Percentiles rank a stretch among this genome's conserved stretches.
Evolutionary conservation across 2,797 vertebrate genomes (phyloP).

Genomic region (Oreochromis grahami): DNA sequence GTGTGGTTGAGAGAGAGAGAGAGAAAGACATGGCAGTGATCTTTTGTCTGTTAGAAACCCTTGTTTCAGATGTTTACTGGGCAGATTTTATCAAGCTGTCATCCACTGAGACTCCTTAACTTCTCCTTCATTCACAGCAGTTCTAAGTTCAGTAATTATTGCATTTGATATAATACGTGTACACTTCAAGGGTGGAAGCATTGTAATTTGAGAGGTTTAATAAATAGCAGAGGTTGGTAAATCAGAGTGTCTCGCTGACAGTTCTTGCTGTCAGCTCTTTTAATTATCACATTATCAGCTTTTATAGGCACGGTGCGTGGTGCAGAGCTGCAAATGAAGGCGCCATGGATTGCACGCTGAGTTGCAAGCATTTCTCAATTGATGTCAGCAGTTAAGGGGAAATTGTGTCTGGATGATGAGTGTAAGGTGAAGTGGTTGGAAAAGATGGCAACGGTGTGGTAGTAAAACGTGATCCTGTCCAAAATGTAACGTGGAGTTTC

Average conservation of each 20-base stretch:
- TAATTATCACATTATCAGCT: constrained; percentile 98
- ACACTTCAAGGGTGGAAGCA: constrained; percentile 33
- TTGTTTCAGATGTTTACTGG: constrained; percentile 32
- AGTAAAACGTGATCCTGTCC: background rate
- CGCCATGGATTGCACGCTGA: constrained; percentile 77
- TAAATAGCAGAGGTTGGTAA: constrained; percentile 67
- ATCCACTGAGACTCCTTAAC: background rate
- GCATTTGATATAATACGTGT: constrained; percentile 47
- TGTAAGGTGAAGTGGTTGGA: constrained; percentile 24
- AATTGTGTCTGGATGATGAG: constrained; percentile 35
- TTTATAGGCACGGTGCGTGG: constrained; percentile 82
- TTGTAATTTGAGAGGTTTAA: constrained; percentile 54
- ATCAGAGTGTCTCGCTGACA: constrained; percentile 79
- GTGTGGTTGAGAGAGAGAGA: constrained; percentile 87
- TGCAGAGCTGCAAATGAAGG: constrained; percentile 84
- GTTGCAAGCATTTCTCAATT: constrained; percentile 72
- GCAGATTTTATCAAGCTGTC: constrained; percentile 12
- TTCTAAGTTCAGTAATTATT: constrained; percentile 43
- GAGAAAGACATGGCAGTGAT: constrained; percentile 78
- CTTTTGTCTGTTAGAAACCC: constrained; percentile 65
- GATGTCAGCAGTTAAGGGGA: constrained; percentile 64
- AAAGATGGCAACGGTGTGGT: background rate
- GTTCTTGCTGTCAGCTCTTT: constrained; percentile 91
- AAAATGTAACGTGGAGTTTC: background rate
- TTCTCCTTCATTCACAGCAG: background rate